These are phyloP conservation scores for Ceratosolen solmsi DNA, from an alignment of 1,140 invertebrate species.

Conservation along the genomic window DNA sequence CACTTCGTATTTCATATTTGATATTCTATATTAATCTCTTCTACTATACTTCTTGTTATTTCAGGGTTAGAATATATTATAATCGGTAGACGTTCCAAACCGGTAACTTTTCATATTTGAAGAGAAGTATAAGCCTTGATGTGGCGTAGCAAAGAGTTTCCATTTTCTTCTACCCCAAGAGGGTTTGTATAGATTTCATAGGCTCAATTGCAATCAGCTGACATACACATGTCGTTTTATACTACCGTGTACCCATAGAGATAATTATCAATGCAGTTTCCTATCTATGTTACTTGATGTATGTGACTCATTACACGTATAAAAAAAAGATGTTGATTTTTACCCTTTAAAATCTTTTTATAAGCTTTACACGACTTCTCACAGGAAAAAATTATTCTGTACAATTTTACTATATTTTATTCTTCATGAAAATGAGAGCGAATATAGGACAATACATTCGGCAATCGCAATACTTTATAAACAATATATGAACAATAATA, in stretches of 20 bases:
- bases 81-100: no score
- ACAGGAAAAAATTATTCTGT: no score
- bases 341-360: not conserved
- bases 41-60: no score
- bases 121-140: slow-evolving; percentile 13
- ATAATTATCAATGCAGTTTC: slow-evolving; percentile 67
- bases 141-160: slow-evolving; percentile 57
- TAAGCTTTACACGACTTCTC: not conserved
- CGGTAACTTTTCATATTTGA: slow-evolving; percentile 56
- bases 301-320: not conserved
- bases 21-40: no score
- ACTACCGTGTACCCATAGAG: slow-evolving; percentile 70
- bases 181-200: slow-evolving; percentile 62
- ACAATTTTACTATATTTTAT: not conserved
- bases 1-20: no score
- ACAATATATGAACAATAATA: no score
- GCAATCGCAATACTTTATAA: no score
- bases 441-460: no score
- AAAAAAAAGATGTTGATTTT: not conserved
- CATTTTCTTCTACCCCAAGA: slow-evolving; percentile 61
- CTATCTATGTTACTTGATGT: not conserved
- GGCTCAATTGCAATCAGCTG: slow-evolving; percentile 28
- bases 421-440: no score
- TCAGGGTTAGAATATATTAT: no score
- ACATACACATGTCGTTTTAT: slow-evolving; percentile 69